Conservation (phyloP, 2,888 invertebrate genomes). For the Epiblema foenella region DNA sequence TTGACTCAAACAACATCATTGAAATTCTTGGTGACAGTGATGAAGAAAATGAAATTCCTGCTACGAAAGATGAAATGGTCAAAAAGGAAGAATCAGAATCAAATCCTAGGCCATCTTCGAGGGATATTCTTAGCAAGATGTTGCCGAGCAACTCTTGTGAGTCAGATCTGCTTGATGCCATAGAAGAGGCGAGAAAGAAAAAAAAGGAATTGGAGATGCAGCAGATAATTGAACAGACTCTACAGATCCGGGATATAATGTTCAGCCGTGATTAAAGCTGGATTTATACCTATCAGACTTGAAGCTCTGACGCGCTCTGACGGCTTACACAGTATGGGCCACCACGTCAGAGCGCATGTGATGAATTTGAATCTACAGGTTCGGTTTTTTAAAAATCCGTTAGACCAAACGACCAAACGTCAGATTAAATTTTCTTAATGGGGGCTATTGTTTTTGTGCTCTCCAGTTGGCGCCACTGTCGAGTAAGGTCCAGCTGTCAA, state of each 20-base stretch:
- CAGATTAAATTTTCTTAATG: no score
- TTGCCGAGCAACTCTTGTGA: neutral
- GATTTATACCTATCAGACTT: no score
- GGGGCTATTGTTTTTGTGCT: no score
- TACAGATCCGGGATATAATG: neutral
- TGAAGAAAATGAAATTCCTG: neutral
- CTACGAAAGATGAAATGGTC: no score
- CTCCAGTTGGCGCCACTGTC: no score
- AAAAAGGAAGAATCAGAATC: neutral
- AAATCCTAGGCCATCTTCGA: neutral
- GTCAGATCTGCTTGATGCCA: neutral
- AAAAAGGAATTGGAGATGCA: neutral
- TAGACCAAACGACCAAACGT: no score
- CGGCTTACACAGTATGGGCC: no score
- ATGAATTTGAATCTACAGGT: no score
- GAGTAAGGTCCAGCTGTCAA: no score
- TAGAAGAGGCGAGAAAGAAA: neutral
- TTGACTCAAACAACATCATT: neutral
- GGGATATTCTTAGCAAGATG: neutral
- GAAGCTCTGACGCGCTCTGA: no score
- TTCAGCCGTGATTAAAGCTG: neutral
- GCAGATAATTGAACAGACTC: neutral
- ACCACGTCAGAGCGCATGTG: no score
- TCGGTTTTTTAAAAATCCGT: no score
- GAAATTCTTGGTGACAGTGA: neutral